Conservation (phyloP, 2,113 vertebrate genomes). For the Terrapene triunguis region DNA sequence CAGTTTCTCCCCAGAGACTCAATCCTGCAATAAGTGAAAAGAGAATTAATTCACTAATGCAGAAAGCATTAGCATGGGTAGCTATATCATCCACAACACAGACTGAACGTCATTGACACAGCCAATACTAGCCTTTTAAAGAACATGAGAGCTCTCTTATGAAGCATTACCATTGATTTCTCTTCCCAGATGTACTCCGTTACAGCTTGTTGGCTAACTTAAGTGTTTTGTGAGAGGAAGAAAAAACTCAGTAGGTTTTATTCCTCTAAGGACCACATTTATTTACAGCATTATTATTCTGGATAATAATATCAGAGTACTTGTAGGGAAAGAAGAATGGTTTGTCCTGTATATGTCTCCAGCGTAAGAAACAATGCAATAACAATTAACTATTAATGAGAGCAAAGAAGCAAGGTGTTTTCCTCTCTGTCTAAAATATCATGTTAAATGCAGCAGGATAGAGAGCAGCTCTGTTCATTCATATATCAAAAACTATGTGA, state of each 20-base stretch:
- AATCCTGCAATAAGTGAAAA: constrained; percentile 11
- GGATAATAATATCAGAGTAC: constrained; percentile 45
- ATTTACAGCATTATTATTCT: constrained; percentile 15
- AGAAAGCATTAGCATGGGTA: constrained; percentile 57
- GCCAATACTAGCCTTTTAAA: constrained; percentile 23
- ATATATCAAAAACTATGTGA: background rate
- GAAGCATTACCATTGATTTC: constrained; percentile 64
- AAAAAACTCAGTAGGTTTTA: constrained; percentile 48
- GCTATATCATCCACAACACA: constrained; percentile 19
- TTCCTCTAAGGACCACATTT: constrained; percentile 40
- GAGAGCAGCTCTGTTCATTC: constrained; percentile 22
- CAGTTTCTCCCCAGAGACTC: constrained; percentile 20
- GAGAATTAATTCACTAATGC: constrained; percentile 40
- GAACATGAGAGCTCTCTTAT: background rate
- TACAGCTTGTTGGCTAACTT: constrained; percentile 11
- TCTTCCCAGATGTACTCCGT: constrained; percentile 14
- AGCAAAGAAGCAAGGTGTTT: constrained; percentile 56
- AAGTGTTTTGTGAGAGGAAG: constrained; percentile 39
- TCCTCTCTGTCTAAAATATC: constrained; percentile 5
- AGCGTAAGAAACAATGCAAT: constrained; percentile 34
- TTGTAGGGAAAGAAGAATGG: constrained; percentile 45
- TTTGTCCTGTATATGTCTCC: constrained; percentile 29
- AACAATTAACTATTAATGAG: constrained; percentile 71
- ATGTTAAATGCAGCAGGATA: constrained; percentile 30
- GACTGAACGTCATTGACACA: constrained; percentile 29